phyloP scores from a whole-genome alignment of 2,888 invertebrate species.

The Aspidiotus destructor region DNA sequence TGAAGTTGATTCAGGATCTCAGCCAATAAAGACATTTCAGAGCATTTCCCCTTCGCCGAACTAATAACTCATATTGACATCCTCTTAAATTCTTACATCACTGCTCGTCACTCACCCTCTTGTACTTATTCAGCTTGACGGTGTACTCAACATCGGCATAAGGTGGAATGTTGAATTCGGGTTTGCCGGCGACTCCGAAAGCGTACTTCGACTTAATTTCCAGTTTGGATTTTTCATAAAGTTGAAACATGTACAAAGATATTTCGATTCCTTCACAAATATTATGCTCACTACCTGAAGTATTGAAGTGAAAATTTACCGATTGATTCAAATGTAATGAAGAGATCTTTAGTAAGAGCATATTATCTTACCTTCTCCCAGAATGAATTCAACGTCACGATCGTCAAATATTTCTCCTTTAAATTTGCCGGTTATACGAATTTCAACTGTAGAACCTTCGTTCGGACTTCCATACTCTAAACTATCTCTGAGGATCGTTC shows the following conservation, averaged over 20 bases:
- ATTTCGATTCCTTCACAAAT: slow-evolving; percentile 73
- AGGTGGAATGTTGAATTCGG: slow-evolving; percentile 64
- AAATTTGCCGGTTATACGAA: slow-evolving; percentile 60
- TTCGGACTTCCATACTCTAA: slow-evolving; percentile 62
- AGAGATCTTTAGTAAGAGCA: too few relatives aligned
- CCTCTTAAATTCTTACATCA: neutral
- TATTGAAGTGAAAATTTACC: too few relatives aligned
- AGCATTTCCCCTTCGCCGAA: too few relatives aligned
- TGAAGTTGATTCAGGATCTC: too few relatives aligned
- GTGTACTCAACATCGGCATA: slow-evolving; percentile 69
- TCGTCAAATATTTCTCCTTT: slow-evolving; percentile 65
- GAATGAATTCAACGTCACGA: slow-evolving; percentile 65
- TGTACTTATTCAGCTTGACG: slow-evolving; percentile 72
- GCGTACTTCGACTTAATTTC: slow-evolving; percentile 68
- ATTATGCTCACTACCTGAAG: slow-evolving; percentile 47
- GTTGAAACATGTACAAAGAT: slow-evolving; percentile 69
- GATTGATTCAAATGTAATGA: too few relatives aligned
- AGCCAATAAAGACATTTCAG: too few relatives aligned
- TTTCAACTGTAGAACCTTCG: slow-evolving; percentile 71
- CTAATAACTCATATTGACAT: too few relatives aligned
- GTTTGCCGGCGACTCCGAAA: slow-evolving; percentile 61
- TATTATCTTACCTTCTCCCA: slow-evolving; percentile 65
- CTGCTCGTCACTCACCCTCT: slow-evolving; percentile 50
- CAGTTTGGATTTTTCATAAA: slow-evolving; percentile 65
- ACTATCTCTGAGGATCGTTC: slow-evolving; percentile 60